A percentile compares a stretch with the other conserved stretches of the same genome.
Conservation (phyloP, 1,140 invertebrate genomes). For the Centruroides sculpturatus region DNA sequence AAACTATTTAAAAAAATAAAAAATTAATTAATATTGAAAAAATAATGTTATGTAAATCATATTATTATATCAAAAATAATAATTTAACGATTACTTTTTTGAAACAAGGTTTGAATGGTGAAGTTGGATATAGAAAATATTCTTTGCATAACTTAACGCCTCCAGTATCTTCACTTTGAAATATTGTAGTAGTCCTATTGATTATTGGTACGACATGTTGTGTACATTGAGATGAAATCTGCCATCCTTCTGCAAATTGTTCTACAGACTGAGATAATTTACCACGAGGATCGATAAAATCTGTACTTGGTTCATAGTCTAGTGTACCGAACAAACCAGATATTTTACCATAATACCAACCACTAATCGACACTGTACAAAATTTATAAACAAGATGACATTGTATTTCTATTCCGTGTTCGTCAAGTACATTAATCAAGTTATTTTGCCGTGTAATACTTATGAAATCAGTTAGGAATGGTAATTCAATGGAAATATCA, state of each 20-base stretch:
- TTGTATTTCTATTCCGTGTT: conserved; percentile 19
- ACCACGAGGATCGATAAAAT: conserved; percentile 45
- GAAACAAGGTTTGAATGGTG: conserved; percentile 36
- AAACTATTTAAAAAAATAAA: conserved; percentile 11
- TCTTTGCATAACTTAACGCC: conserved; percentile 20
- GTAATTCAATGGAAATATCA: conserved; percentile 31
- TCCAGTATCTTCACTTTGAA: conserved; percentile 12
- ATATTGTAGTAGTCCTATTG: conserved; percentile 16
- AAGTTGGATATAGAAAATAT: conserved; percentile 54
- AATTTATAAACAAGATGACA: conserved; percentile 23
- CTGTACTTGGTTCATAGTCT: conserved; percentile 73
- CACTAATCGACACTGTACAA: conserved; percentile 29
- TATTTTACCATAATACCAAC: conserved; percentile 56
- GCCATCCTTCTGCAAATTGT: conserved; percentile 37
- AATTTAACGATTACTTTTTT: conserved; percentile 18
- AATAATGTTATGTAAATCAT: no score
- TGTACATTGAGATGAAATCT: conserved; percentile 24
- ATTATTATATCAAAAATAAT: no score
- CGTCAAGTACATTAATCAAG: conserved; percentile 27
- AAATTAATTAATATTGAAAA: no score
- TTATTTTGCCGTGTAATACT: conserved; percentile 25
- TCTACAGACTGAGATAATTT: conserved; percentile 25
- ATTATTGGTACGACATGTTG: conserved; percentile 12
- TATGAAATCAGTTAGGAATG: conserved; percentile 45
- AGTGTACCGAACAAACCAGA: conserved; percentile 73